Percentiles rank a stretch among this genome's conserved stretches.
These are phyloP conservation scores for Girardinichthys multiradiatus DNA, from an alignment of 2,113 vertebrate genomes.

Conservation along the genomic window DNA sequence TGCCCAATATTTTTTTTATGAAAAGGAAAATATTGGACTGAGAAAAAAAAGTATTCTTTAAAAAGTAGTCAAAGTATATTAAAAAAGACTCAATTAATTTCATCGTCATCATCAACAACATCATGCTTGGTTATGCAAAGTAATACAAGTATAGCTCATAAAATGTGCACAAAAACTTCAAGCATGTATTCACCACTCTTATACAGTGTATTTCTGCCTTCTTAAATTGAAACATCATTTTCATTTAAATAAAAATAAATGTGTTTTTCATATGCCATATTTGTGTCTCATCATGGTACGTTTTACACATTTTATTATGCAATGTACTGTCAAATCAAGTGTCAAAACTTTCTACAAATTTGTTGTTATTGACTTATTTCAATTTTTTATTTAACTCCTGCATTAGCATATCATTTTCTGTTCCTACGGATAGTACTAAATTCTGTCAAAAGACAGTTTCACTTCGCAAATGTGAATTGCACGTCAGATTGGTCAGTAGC, in stretches of 20 bases:
- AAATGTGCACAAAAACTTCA: background rate
- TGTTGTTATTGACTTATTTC: too few species aligned
- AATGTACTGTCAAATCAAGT: too few species aligned
- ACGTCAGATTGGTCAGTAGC: background rate
- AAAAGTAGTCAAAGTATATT: background rate
- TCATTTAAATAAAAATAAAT: background rate
- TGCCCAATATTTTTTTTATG: background rate
- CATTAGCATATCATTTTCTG: too few species aligned
- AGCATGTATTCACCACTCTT: background rate
- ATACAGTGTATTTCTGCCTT: background rate
- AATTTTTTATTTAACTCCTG: too few species aligned
- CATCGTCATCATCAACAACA: too few species aligned
- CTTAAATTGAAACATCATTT: background rate
- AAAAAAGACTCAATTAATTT: background rate
- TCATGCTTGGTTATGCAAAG: background rate
- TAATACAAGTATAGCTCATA: background rate
- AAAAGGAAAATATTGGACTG: background rate
- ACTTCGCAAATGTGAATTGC: background rate
- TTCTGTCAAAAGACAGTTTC: background rate
- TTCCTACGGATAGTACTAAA: too few species aligned
- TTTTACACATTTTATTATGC: too few species aligned
- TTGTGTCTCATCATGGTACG: too few species aligned
- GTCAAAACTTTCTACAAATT: too few species aligned
- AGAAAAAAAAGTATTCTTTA: background rate
- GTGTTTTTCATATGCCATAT: background rate